Percentiles rank a stretch among this genome's conserved stretches.
phyloP scores from a whole-genome alignment of 1,140 invertebrate genomes.

The Vanessa atalanta region DNA sequence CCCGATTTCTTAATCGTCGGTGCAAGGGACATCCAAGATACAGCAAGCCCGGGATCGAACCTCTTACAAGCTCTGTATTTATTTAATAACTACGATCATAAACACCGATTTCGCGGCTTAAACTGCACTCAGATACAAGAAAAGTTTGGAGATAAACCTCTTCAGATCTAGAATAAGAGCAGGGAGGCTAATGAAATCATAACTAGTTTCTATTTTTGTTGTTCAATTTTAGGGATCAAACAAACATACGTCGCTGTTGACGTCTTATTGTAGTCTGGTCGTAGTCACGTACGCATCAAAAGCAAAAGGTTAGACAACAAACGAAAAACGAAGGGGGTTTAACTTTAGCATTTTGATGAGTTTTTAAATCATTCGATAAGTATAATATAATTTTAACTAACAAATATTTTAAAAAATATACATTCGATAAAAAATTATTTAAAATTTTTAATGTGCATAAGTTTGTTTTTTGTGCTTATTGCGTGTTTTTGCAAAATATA shows the following conservation, averaged over 20 bases:
- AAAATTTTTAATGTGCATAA: too few relatives aligned
- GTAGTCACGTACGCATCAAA: too few relatives aligned
- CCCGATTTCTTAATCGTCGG: conserved; percentile 55
- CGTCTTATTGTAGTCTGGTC: not conserved
- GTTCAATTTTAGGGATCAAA: not conserved
- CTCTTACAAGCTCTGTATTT: conserved; percentile 51
- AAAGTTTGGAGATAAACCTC: conserved; percentile 28
- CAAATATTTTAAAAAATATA: too few relatives aligned
- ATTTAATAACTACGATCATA: conserved; percentile 55
- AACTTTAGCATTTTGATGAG: not conserved
- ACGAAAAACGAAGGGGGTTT: not conserved
- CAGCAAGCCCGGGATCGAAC: conserved; percentile 60
- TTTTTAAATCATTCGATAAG: not conserved
- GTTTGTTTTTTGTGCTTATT: too few relatives aligned
- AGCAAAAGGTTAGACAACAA: too few relatives aligned
- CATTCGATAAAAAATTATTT: too few relatives aligned
- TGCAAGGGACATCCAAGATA: conserved; percentile 53
- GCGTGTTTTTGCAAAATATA: too few relatives aligned
- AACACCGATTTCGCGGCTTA: conserved; percentile 41
- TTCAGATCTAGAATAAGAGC: not conserved
- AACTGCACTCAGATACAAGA: conserved; percentile 57
- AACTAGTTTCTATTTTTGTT: not conserved
- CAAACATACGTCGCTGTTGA: too few relatives aligned
- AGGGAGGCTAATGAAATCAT: conserved; percentile 3
- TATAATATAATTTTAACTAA: too few relatives aligned